Conservation (phyloP, 2,113 vertebrate species). For the Hystrix brachyura region DNA sequence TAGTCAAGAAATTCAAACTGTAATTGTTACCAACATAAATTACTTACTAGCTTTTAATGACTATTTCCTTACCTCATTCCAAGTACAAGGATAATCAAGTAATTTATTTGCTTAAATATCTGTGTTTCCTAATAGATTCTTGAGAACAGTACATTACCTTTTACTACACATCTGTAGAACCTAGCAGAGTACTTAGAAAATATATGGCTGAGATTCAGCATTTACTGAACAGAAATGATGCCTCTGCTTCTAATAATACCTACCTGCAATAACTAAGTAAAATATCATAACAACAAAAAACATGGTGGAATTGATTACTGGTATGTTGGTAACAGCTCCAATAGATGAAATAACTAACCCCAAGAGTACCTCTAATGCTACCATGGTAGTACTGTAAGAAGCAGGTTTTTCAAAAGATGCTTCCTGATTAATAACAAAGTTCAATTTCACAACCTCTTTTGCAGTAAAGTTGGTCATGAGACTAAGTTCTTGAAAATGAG, state of each 20-base stretch:
- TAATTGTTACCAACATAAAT: neutral
- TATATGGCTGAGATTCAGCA: slow-evolving; percentile 1
- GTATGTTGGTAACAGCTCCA: neutral
- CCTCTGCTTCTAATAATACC: slow-evolving; percentile 24
- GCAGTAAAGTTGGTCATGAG: neutral
- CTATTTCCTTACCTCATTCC: neutral
- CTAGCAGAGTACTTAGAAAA: neutral
- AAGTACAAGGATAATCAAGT: neutral
- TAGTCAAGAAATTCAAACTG: slow-evolving; percentile 9
- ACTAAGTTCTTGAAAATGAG: neutral
- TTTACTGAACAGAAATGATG: slow-evolving; percentile 36
- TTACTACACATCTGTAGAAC: neutral
- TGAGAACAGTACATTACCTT: neutral
- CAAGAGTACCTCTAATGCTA: neutral
- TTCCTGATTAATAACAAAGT: slow-evolving; percentile 36
- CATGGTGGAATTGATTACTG: neutral
- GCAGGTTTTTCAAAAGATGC: slow-evolving; percentile 50
- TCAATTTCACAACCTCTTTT: slow-evolving; percentile 33
- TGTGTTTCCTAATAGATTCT: neutral
- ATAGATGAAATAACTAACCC: neutral
- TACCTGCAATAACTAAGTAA: neutral
- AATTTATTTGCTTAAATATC: slow-evolving; percentile 41
- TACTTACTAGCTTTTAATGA: neutral
- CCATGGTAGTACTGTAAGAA: neutral
- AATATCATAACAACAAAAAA: slow-evolving; percentile 11